Evolutionary conservation across 1,140 invertebrate species (phyloP).

Genomic region (Lutraria rhynchaena): DNA sequence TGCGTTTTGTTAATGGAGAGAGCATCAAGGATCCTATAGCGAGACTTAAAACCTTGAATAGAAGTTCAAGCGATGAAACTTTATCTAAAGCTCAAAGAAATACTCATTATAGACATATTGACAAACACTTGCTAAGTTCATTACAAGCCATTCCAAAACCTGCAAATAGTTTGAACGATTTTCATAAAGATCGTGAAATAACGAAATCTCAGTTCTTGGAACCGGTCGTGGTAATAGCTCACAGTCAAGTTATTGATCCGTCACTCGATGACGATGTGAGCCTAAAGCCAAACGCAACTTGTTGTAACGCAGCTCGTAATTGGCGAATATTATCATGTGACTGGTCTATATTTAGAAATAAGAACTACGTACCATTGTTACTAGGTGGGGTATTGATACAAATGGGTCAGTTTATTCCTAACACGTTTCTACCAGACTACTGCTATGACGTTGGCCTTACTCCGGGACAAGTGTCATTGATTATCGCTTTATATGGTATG

Average conservation of each 20-base stretch:
- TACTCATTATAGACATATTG: background rate
- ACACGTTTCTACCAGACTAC: conserved; percentile 52
- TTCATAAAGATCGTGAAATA: background rate
- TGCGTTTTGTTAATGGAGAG: background rate
- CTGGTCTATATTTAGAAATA: conserved; percentile 35
- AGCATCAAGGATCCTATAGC: background rate
- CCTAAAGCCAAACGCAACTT: too few species aligned
- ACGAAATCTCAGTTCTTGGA: conserved; percentile 19
- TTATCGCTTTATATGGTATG: conserved; percentile 49
- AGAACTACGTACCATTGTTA: conserved; percentile 33
- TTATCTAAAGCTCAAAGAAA: background rate
- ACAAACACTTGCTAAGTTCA: background rate
- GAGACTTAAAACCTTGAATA: background rate
- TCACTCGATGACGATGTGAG: too few species aligned
- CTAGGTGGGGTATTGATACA: conserved; percentile 41
- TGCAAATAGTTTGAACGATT: background rate
- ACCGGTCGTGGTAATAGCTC: conserved; percentile 1
- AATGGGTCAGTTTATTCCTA: conserved; percentile 54
- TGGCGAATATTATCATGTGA: background rate
- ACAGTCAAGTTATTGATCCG: background rate
- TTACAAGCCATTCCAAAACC: conserved; percentile 1
- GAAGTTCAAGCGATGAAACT: conserved; percentile 11
- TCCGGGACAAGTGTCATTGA: background rate
- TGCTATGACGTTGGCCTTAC: conserved; percentile 18
- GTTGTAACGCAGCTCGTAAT: too few species aligned